Evolutionary conservation across 1,140 invertebrate genomes (phyloP), one percentile per base, ranked within the genome.

Genomic region (Danaus plexippus): DNA sequence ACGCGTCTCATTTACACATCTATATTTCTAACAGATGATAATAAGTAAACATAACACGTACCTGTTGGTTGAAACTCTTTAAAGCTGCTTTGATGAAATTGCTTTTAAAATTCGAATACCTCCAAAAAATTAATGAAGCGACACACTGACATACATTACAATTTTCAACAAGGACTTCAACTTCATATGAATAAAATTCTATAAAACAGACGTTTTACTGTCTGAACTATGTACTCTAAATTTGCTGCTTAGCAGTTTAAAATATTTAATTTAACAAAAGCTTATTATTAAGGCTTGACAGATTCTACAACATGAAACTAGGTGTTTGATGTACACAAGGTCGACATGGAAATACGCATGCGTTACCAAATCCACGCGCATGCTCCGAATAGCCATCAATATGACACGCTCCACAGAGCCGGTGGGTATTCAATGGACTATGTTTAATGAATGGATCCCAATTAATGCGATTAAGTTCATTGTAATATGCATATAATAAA

Each of bases 321-420:
- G 12, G 51, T 18, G 44, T 41, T 54, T 44, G 13, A 6, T 43
- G 58, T 61, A 60, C 48, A 55, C 58, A 59, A 53, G 47, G 11
- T 12, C 11, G 22, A 47, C 45, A 13, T 53, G 43, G 9, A 41
- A 18, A 50, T 65, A 70, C 79, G 81, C 79, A 77, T 75, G 80
- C 74, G 73, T 42, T 22, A 11, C 0, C 22, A 32, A 5, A 56
- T 42, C 41, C 61, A 7, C 46, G 74, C 81, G 80, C 81, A 81
- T 79, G 81, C 67, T 47, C 61, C 43, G 0, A 9, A 47, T 54
- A 62, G 69, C 61, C 75, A 79, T 85, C 78, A 74, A 85, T 85
- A 83, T 80, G 77, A 73, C 61, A 69, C 52, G 52, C 54, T 48
- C 42, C 42, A 68, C 51, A 59, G 70, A 75, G 70, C 71, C 67